Evolutionary conservation across 2,888 invertebrate genomes (phyloP), one percentile per base, ranked within the genome.

Genomic region (Phymatocera aterrima): DNA sequence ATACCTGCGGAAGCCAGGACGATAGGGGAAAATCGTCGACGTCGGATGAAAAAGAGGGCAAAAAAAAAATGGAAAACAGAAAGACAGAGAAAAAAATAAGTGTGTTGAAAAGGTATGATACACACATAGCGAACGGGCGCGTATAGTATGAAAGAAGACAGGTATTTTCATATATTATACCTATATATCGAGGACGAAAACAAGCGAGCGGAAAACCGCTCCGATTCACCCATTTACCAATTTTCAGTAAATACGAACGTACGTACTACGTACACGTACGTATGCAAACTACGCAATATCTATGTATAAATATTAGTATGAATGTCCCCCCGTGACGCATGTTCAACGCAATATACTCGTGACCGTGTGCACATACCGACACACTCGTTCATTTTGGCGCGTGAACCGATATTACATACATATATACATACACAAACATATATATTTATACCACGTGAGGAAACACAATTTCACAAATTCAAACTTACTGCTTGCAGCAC

Each of bases 71-170:
- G 15, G 21, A n/a, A 24, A 18, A 18, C 3, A 40, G 5, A 65
- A 24, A 21, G n/a, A 24, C n/a, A 8, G 24, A 34, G 21, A 68
- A 24, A 68, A 68, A 68, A 24, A 12, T 0, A 34, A 24, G 80
- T 77, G 40, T 61, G 74, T 37, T 77, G 74, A 57, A 72, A 61
- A 79, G 51, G 77, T 64, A 37, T n/a, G n/a, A n/a, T n/a, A n/a
- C n/a, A n/a, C n/a, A n/a, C n/a, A n/a, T n/a, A n/a, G n/a, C n/a
- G n/a, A n/a, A n/a, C n/a, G n/a, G n/a, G n/a, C n/a, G n/a, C n/a
- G n/a, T n/a, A n/a, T 2, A 18, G 54, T 51, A 43, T 64, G 79
- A 51, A 79, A 79, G 70, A 68, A 70, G 70, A 68, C 51, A 61
- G 24, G 68, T 46, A 43, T 68, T 68, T 68, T 68, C 4, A 31